Percentiles rank a stretch among this genome's conserved stretches.
These are phyloP conservation scores for Drosophila dunni DNA, from an alignment of 1,140 invertebrate species.

Conservation along the genomic window DNA sequence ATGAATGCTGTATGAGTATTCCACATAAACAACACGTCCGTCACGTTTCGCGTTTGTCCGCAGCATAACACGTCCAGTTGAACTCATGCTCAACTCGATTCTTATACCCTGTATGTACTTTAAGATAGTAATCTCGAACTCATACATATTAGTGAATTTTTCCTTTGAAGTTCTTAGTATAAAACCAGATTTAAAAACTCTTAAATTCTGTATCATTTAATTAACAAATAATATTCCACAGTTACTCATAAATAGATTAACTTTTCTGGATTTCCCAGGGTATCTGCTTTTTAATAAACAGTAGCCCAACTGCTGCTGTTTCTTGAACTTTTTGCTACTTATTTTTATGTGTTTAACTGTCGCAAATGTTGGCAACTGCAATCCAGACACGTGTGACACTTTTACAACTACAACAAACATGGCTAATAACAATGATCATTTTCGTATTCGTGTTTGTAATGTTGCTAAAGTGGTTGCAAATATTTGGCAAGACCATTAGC, in stretches of 20 bases:
- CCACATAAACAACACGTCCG: constrained; percentile 77
- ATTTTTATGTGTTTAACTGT: constrained; percentile 30
- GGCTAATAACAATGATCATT: constrained; percentile 74
- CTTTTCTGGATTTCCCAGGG: not conserved
- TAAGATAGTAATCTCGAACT: too few species aligned
- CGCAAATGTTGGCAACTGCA: constrained; percentile 59
- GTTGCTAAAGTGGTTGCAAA: constrained; percentile 68
- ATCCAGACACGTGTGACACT: constrained; percentile 73
- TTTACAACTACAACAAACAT: constrained; percentile 75
- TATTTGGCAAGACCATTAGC: constrained; percentile 74
- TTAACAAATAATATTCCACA: too few species aligned
- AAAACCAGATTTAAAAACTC: too few species aligned
- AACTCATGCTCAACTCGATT: not conserved
- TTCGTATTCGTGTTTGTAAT: constrained; percentile 29
- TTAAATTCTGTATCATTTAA: too few species aligned
- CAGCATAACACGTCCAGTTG: constrained; percentile 53
- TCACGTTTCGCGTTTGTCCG: constrained; percentile 70
- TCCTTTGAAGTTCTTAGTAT: too few species aligned
- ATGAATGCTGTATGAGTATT: constrained; percentile 35
- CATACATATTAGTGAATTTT: too few species aligned
- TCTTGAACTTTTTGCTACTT: constrained; percentile 23
- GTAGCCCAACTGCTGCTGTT: not conserved
- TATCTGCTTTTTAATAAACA: not conserved
- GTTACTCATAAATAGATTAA: not conserved
- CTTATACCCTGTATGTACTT: constrained; percentile 9